Evolutionary conservation across 2,888 invertebrate species (phyloP), one percentile per base, ranked within the genome.

Genomic region (Drosophila algonquin): DNA sequence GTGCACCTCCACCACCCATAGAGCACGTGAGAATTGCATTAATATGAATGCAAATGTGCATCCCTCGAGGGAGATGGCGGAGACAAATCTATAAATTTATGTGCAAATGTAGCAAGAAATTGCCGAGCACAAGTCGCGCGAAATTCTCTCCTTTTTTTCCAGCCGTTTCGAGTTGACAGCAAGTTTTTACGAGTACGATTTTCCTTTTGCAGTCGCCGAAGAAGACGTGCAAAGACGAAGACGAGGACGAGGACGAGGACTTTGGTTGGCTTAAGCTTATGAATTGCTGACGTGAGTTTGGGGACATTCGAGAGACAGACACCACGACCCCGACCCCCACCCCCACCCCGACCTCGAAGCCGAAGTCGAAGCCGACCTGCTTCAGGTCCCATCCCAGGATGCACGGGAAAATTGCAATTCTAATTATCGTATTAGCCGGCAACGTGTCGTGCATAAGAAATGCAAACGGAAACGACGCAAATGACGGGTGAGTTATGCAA

Each of bases 401-500:
- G 90, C 90, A 87, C 84, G 77, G 85, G 74, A 90, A 90, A 89
- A 90, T 91, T 89, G 90, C 90, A 84, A 84, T 91, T 90, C 89
- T 92, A 91, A 92, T 92, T 91, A 92, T 92, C 88, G 87, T 89
- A 88, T 90, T 91, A 89, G 88, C 82, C 77, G 63, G 81, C 87
- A 63, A 88, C 91, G 89, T 90, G 87, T 75, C 86, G 73, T 90
- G 92, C 91, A 92, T 92, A 89, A 90, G 91, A 86, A 92, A 92
- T 81, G 81, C 79, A 77, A 81, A 73, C 67, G 80, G 68, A 74
- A 57, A 51, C 32, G 70, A 60, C 53, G 81, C 56, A 59, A 65
- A 86, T 76, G 79, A 80, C 76, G 89, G 90, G 91, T 90, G 80
- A 91, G 90, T 82, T 88, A 88, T 83, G 83, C 84, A 83, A 83